Percentiles rank a stretch among this genome's conserved stretches.
These are phyloP conservation scores for Mus caroli DNA, from an alignment of 2,797 vertebrate species.

Conservation along the genomic window DNA sequence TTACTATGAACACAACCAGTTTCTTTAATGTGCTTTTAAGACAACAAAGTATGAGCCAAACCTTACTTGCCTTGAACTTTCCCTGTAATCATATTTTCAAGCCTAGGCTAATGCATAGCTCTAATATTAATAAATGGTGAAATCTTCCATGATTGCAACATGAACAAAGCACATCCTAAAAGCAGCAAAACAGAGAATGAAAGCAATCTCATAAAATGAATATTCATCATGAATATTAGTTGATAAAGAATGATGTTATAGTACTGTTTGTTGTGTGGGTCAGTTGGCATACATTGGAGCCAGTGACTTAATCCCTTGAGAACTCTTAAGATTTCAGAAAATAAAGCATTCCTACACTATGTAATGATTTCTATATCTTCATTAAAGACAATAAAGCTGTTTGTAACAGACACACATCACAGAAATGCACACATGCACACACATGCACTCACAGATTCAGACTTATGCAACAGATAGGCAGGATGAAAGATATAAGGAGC, in stretches of 20 bases:
- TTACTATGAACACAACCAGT: background rate
- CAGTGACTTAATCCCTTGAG: background rate
- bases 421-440: background rate
- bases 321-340: background rate
- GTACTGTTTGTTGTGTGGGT: background rate
- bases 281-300: background rate
- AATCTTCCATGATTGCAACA: background rate
- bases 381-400: background rate
- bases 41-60: background rate
- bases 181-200: background rate
- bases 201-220: background rate
- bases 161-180: background rate
- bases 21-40: background rate
- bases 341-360: background rate
- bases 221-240: background rate
- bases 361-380: background rate
- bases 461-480: background rate
- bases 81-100: background rate
- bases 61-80: background rate
- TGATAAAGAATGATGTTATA: background rate
- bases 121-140: background rate
- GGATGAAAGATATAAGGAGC: background rate
- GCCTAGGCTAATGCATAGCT: too few relatives aligned
- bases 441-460: background rate
- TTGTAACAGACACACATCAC: background rate